Evolutionary conservation across 1,140 invertebrate species (phyloP).

Genomic region (Phortica variegata): DNA sequence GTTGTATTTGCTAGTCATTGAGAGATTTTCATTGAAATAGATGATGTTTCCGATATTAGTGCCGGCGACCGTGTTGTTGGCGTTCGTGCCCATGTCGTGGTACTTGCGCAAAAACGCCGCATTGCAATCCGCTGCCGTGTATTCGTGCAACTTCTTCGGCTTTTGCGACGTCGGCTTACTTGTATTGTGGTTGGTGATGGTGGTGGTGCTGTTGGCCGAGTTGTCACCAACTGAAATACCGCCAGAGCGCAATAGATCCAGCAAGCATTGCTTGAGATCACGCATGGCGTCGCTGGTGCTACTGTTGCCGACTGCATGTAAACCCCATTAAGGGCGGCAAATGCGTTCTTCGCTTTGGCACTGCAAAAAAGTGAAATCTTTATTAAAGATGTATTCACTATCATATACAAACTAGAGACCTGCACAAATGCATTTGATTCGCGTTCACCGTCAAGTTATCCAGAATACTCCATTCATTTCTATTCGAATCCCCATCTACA

Average conservation of each 20-base stretch:
- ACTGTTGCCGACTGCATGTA: neutral
- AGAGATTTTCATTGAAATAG: slow-evolving; percentile 54
- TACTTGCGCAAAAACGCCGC: slow-evolving; percentile 46
- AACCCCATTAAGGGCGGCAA: neutral
- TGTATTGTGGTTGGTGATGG: slow-evolving; percentile 3
- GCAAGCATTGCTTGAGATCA: slow-evolving; percentile 49
- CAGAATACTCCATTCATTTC: no score
- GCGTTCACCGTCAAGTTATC: no score
- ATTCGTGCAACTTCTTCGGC: slow-evolving; percentile 45
- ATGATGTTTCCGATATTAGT: slow-evolving; percentile 30
- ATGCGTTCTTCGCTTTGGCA: no score
- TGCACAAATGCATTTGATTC: no score
- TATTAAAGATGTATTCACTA: no score
- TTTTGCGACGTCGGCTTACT: slow-evolving; percentile 16
- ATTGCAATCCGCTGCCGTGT: slow-evolving; percentile 45
- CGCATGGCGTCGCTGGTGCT: slow-evolving; percentile 34
- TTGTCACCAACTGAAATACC: slow-evolving; percentile 32
- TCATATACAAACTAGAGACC: no score
- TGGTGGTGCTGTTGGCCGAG: slow-evolving; percentile 9
- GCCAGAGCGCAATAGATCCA: slow-evolving; percentile 46
- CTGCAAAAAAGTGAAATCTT: no score
- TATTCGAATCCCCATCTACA: no score
- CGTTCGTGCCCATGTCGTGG: slow-evolving; percentile 33
- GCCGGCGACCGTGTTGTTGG: neutral
- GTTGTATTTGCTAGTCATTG: slow-evolving; percentile 52